Evolutionary conservation across 2,888 invertebrate species (phyloP), one percentile per base, ranked within the genome.

Genomic region (Molanna angustata): DNA sequence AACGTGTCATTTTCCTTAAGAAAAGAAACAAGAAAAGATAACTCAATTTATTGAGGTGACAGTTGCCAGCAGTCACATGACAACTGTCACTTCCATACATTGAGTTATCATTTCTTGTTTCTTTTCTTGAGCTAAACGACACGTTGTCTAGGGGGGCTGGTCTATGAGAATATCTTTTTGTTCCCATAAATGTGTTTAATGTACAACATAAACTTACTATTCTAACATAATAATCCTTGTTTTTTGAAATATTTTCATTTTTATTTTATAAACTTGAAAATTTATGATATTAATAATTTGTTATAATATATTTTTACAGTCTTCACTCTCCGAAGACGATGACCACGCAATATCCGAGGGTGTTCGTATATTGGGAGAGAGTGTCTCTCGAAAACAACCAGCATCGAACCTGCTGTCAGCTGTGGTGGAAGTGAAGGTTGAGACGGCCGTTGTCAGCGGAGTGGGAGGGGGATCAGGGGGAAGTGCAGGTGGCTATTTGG

Each of bases 341-440:
- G 66, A 67, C 1, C 67, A 68, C 43, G 64, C 64, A 18, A 75
- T 83, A 37, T 70, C 80, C 1, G 76, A 76, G 59, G 80, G 80
- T 3, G 80, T 84, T 18, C 67, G 79, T 48, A 70, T 80, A 13
- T 69, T 87, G 41, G 84, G 84, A 0, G 83, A 84, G 63, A 71
- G 81, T 16, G 79, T 87, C 17, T 82, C 83, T 19, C 74, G 83
- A 9, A 82, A 82, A 62, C 78, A 79, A 64, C 77, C 80, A 1
- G 67, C 80, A 21, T 71, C 80, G n/a, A 80, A 83, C 2, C 70
- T 89, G 39, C 80, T 84, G 33, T 79, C 84, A 40, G 86, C 89
- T 14, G 85, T 89, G 27, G 73, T 87, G 4, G 88, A 89, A 69
- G 87, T 89, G 31, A 85, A 86, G 68, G 85, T 86, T 14, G 88